Conservation (phyloP, 1,140 invertebrate genomes). For the Macrosteles quadrilineatus region DNA sequence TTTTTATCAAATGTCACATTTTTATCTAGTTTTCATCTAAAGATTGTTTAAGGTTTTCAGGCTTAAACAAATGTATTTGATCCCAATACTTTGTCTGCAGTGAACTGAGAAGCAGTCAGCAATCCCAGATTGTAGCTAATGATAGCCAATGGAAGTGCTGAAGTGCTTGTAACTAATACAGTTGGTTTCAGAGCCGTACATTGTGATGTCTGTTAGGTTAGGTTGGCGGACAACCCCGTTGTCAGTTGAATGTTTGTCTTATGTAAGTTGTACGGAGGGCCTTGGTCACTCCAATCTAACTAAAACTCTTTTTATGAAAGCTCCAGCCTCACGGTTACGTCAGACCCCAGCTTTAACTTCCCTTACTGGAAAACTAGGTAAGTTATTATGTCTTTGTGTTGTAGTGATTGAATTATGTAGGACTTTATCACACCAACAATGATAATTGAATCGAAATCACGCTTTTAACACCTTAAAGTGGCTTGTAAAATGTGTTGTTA, state of each 20-base stretch:
- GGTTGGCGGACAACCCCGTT: conserved; percentile 19
- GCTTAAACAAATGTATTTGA: too few relatives aligned
- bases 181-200: neutral
- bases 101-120: too few relatives aligned
- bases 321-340: conserved; percentile 64
- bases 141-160: too few relatives aligned
- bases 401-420: too few relatives aligned
- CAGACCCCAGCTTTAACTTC: conserved; percentile 68
- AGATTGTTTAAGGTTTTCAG: too few relatives aligned
- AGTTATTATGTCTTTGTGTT: conserved; percentile 48
- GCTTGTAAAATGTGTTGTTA: too few relatives aligned
- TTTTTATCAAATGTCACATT: too few relatives aligned
- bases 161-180: too few relatives aligned
- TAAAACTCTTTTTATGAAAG: conserved; percentile 55
- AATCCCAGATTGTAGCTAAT: too few relatives aligned
- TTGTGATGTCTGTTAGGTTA: neutral
- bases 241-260: neutral
- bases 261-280: conserved; percentile 12
- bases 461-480: neutral
- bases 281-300: conserved; percentile 6
- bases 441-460: neutral
- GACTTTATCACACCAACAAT: neutral
- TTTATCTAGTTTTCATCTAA: too few relatives aligned
- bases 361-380: conserved; percentile 65
- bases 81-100: too few relatives aligned